Percentiles rank a stretch among this genome's conserved stretches.
Evolutionary conservation across 2,797 vertebrate genomes (phyloP).

Genomic region (Oreochromis mossambicus): DNA sequence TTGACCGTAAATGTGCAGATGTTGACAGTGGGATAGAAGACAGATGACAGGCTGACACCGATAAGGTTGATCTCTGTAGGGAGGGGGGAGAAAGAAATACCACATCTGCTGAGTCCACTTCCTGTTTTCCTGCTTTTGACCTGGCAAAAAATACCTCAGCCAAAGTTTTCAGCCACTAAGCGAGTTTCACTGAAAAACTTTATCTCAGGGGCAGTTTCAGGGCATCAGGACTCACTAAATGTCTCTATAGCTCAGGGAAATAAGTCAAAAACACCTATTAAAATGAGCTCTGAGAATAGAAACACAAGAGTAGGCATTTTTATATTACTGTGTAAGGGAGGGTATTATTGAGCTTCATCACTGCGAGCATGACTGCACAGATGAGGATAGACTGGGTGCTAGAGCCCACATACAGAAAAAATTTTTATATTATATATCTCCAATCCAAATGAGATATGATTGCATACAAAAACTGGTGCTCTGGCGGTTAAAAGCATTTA

Average conservation of each 20-base stretch:
- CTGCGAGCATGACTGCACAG: neutral
- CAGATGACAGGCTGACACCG: slow-evolving; percentile 13
- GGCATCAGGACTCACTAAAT: neutral
- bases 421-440: neutral
- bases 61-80: slow-evolving; percentile 34
- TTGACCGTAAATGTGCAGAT: slow-evolving; percentile 36
- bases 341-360: slow-evolving; percentile 1
- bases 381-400: neutral
- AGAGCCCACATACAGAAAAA: neutral
- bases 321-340: neutral
- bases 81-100: neutral
- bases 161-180: slow-evolving; percentile 20
- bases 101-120: slow-evolving; percentile 45
- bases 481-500: slow-evolving; percentile 14
- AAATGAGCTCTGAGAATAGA: slow-evolving; percentile 38
- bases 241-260: slow-evolving; percentile 39
- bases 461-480: neutral
- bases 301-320: neutral
- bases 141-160: neutral
- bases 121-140: slow-evolving; percentile 62
- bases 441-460: neutral
- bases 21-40: slow-evolving; percentile 15
- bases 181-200: neutral
- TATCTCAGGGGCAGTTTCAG: slow-evolving; percentile 9
- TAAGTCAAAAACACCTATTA: neutral